phyloP scores from a whole-genome alignment of 2,113 vertebrate species.

The Platichthys stellatus region DNA sequence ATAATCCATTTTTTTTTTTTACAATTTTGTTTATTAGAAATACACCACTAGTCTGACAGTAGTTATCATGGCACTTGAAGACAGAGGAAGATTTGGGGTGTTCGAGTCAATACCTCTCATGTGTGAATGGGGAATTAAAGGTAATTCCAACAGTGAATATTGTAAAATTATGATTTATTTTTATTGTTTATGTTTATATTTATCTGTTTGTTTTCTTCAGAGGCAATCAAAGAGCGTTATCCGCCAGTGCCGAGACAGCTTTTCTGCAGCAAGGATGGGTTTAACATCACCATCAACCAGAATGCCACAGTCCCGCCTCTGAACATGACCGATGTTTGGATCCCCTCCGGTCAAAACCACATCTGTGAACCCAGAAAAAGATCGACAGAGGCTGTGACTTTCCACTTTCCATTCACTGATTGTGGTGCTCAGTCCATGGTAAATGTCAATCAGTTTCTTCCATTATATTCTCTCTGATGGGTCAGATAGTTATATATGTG shows the following conservation, averaged over 20 bases:
- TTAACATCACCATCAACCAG: constrained; percentile 52
- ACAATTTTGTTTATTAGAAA: constrained; percentile 22
- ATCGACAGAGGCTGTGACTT: constrained; percentile 35
- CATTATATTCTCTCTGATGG: background rate
- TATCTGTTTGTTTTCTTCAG: constrained; percentile 14
- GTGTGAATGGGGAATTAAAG: constrained; percentile 39
- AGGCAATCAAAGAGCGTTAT: constrained; percentile 7
- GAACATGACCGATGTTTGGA: constrained; percentile 52
- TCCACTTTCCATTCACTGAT: constrained; percentile 56
- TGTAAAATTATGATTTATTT: background rate
- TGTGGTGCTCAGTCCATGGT: constrained; percentile 57
- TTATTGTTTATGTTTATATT: background rate
- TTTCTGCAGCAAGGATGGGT: constrained; percentile 57
- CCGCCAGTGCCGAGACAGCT: background rate
- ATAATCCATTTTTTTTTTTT: background rate
- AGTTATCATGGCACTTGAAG: constrained; percentile 30
- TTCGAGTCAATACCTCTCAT: constrained; percentile 27
- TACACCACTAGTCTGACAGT: constrained; percentile 33
- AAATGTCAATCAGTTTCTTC: background rate
- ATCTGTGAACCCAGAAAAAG: constrained; percentile 40
- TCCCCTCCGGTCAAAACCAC: constrained; percentile 30
- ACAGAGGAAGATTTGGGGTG: constrained; percentile 25
- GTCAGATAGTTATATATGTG: background rate
- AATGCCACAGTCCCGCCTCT: constrained; percentile 54
- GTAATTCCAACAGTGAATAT: background rate